phyloP scores from a whole-genome alignment of 2,113 vertebrate genomes.

The Sceloporus undulatus region DNA sequence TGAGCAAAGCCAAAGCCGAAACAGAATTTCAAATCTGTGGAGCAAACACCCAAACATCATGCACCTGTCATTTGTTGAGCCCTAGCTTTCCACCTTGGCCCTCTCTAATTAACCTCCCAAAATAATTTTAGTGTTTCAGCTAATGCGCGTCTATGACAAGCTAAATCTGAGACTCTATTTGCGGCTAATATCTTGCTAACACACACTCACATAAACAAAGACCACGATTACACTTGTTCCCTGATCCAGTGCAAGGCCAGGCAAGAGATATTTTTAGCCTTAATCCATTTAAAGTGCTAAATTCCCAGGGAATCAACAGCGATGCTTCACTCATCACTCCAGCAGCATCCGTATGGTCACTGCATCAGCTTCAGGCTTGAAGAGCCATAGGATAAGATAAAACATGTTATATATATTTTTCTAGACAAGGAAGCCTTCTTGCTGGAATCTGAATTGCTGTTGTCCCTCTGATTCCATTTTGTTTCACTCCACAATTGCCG shows the following conservation, averaged over 20 bases:
- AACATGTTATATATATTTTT: background rate
- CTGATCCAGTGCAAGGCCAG: conserved; percentile 37
- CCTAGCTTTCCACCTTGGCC: background rate
- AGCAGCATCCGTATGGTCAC: conserved; percentile 43
- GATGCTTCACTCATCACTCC: conserved; percentile 61
- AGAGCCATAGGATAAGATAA: conserved; percentile 54
- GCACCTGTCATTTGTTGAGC: background rate
- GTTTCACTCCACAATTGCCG: background rate
- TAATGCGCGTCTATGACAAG: background rate
- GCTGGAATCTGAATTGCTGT: background rate
- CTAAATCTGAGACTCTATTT: background rate
- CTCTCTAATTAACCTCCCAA: background rate
- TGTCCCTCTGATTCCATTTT: background rate
- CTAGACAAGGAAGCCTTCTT: conserved; percentile 43
- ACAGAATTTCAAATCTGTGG: background rate
- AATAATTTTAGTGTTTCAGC: background rate
- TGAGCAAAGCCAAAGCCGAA: background rate
- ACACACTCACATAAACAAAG: conserved; percentile 14
- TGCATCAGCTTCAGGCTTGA: conserved; percentile 2
- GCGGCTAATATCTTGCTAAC: background rate
- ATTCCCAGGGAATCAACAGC: conserved; percentile 71
- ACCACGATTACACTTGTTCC: conserved; percentile 29
- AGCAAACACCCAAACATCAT: background rate
- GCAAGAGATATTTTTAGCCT: conserved; percentile 75
- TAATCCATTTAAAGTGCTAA: conserved; percentile 80